Evolutionary conservation across 1,140 invertebrate genomes (phyloP).

Genomic region (Drosophila tropicalis): DNA sequence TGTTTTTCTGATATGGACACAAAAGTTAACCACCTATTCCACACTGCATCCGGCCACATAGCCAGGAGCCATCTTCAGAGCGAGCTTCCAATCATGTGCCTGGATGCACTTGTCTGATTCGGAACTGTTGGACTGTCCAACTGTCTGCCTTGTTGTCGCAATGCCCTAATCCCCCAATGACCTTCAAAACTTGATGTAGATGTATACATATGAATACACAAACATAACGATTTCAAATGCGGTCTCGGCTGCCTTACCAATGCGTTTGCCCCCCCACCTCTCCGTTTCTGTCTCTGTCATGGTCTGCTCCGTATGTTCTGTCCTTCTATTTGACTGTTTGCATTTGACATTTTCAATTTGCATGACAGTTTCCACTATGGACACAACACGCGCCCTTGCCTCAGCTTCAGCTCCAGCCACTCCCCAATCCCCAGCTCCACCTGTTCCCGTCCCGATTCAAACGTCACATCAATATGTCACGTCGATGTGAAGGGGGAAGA

Average conservation of each 20-base stretch:
- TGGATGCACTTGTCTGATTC: constrained; percentile 45
- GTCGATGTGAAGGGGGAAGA: constrained; percentile 29
- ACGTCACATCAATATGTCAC: constrained; percentile 54
- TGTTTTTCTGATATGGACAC: constrained; percentile 34
- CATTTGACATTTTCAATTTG: constrained; percentile 80
- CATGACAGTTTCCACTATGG: constrained; percentile 64
- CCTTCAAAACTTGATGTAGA: constrained; percentile 37
- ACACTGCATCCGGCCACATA: background rate
- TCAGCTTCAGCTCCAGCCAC: background rate
- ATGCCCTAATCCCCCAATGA: constrained; percentile 45
- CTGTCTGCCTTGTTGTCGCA: background rate
- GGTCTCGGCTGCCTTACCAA: constrained; percentile 1
- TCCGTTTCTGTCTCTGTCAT: constrained; percentile 27
- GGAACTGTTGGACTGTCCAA: constrained; percentile 5
- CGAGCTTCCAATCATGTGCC: constrained; percentile 35
- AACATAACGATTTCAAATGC: constrained; percentile 27
- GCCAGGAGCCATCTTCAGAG: background rate
- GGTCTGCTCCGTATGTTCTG: constrained; percentile 35
- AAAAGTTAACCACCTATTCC: constrained; percentile 24
- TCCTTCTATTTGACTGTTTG: constrained; percentile 64
- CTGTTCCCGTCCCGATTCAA: constrained; percentile 42
- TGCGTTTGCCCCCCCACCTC: constrained; percentile 23
- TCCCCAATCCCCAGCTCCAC: constrained; percentile 7
- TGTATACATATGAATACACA: background rate
- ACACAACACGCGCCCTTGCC: constrained; percentile 13